Evolutionary conservation across 2,113 vertebrate genomes (phyloP).

Genomic region (Tonatia bakeri): DNA sequence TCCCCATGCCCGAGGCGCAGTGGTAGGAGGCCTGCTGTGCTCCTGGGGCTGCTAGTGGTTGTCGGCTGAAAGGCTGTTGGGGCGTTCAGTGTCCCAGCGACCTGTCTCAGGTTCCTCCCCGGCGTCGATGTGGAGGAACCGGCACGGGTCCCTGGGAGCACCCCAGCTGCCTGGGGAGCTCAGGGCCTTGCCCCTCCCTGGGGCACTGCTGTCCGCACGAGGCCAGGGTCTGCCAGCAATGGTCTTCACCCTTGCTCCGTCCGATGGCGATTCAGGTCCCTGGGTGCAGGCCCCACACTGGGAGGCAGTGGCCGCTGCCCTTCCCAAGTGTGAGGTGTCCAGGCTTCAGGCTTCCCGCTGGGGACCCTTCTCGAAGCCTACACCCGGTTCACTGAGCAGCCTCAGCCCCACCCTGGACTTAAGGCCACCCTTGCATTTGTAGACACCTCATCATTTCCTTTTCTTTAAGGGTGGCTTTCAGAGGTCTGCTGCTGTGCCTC

Average conservation of each 20-base stretch:
- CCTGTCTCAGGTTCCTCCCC: not conserved
- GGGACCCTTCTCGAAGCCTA: not conserved
- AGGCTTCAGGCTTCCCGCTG: not conserved
- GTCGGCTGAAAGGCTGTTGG: rapidly evolving
- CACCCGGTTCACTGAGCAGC: not conserved
- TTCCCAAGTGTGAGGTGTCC: not conserved
- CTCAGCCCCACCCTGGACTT: not conserved
- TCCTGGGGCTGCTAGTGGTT: too few species aligned
- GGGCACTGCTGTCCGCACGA: not conserved
- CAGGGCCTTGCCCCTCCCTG: not conserved
- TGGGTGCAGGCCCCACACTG: not conserved
- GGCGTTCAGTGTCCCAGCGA: not conserved
- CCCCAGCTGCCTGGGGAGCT: not conserved
- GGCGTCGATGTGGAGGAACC: not conserved
- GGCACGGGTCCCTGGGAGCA: not conserved
- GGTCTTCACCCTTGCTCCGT: not conserved
- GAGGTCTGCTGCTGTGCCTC: rapidly evolving
- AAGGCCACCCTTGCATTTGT: not conserved
- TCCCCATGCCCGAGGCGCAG: too few species aligned
- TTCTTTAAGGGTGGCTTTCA: rapidly evolving
- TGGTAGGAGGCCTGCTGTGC: too few species aligned
- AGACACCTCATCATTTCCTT: not conserved
- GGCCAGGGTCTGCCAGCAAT: not conserved
- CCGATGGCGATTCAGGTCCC: rapidly evolving
- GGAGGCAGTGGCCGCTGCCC: not conserved